phyloP scores from a whole-genome alignment of 2,797 vertebrate species.

The Acestrorhynchus altus region DNA sequence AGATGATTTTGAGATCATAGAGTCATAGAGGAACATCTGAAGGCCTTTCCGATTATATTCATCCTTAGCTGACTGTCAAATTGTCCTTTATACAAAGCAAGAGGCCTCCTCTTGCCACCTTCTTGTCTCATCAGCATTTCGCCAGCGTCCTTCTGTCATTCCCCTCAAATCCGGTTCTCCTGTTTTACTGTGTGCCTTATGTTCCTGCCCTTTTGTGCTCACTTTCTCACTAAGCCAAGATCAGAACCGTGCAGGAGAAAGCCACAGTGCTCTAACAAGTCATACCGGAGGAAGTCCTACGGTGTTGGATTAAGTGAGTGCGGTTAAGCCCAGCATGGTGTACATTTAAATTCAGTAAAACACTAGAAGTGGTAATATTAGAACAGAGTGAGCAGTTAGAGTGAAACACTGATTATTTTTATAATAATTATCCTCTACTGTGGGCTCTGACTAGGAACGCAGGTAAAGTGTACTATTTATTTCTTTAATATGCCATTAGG shows the following conservation, averaged over 20 bases:
- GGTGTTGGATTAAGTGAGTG: background rate
- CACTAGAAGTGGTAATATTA: background rate
- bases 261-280: background rate
- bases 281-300: background rate
- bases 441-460: background rate
- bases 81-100: conserved; percentile 6
- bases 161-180: background rate
- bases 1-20: no score
- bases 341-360: background rate
- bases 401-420: background rate
- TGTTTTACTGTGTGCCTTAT: background rate
- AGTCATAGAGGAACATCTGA: background rate
- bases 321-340: background rate
- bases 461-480: background rate
- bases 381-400: background rate
- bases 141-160: background rate
- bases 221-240: background rate
- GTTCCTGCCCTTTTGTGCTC: background rate
- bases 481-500: background rate
- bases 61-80: conserved; percentile 3
- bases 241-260: background rate
- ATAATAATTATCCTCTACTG: background rate
- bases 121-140: background rate
- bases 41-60: background rate
- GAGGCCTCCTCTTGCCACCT: background rate